Base-by-base conservation (phyloP, 2,797 vertebrate species). In the Sandelia bainsii region DNA sequence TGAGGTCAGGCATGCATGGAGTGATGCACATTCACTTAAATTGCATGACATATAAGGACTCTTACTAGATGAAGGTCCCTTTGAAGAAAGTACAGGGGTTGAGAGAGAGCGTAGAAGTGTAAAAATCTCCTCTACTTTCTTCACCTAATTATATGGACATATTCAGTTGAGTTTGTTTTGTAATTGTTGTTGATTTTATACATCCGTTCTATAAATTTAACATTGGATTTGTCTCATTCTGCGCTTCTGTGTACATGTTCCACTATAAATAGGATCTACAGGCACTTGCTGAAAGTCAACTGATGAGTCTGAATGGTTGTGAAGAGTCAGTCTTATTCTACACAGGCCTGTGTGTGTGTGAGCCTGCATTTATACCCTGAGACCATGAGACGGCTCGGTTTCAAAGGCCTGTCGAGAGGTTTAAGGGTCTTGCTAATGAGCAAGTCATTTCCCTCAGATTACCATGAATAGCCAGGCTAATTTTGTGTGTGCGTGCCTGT, bases 341-440 rank as follows among this genome's bases (percentile, higher is more conserved):
- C 59, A 49, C 6, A 54, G 19, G 61, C 7, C 8, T 42, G 56
- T 29, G 51, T 44, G n/a, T n/a, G 51, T 25, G 37, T 39, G 44
- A 72, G 71, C 57, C 51, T 56, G 63, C 56, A 25, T 56, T 68
- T 71, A 62, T 51, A 42, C 65, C 59, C 69, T 69, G 54, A 72
- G 84, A 69, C 80, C 72, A 71, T 59, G 66, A 82, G 52, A 70
- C 42, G 44, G 70, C 82, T 45, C 72, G 23, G 57, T 84, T 89
- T 87, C 83, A 86, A 88, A 89, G 84, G 79, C 84, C 80, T 88
- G 88, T 87, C 69, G 69, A 87, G 86, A 84, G 77, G 81, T 89
- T 87, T 87, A 87, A 88, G 85, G 84, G 87, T 84, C 82, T 79
- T 22, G 64, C 81, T 92, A 91, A 92, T 88, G 86, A 90, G 83